Base-by-base conservation (phyloP, 1,140 invertebrate genomes). In the Drosophila ercepeae region DNA sequence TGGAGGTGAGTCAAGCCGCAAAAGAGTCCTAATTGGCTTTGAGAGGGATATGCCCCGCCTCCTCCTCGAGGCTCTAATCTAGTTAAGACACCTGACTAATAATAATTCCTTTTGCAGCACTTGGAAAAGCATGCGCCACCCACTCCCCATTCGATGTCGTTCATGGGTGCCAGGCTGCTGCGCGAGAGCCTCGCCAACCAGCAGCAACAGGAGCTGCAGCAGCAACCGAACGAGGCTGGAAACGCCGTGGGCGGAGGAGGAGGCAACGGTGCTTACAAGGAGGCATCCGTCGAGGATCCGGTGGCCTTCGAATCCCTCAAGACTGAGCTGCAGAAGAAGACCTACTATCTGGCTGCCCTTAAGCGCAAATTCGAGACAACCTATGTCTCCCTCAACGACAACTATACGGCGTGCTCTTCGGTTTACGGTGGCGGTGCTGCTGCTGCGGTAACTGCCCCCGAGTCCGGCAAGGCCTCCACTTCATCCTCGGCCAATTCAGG, bases 201-300 rank as follows among this genome's bases (percentile, higher is more conserved):
- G 3, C 51, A 53, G 7, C 36, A 51, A 7, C 36, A 61, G 9
- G 46, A 48, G 6, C 48, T 45, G 34, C 27, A 34, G 16, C 58
- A 55, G 6, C 36, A 39, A 7, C 8, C 3, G 1, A 13, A n/a
- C n/a, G n/a, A n/a, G n/a, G n/a, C n/a, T n/a, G n/a, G 16, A 6
- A 2, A 1, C n/a, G 36, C 11, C 16, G 63, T 52, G 19, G 73
- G 63, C 7, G 5, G 55, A 3, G 18, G 18, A n/a, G n/a, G 50
- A 11, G 0, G 44, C 18, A 9, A 4, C 11, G 51, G 11, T 18
- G 49, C 34, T 34, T 9, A 39, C 34, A 63, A 79, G 72, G 77
- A 86, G 81, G 86, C 73, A 68, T 81, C 73, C 69, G 86, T 86
- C 34, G 81, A 88, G 46, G 81, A 86, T 29, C 72, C 72, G 6